A percentile compares a stretch with the other conserved stretches of the same genome.
Conservation (phyloP, 64 coral and sea anemone genomes). For the Montipora cactus region DNA sequence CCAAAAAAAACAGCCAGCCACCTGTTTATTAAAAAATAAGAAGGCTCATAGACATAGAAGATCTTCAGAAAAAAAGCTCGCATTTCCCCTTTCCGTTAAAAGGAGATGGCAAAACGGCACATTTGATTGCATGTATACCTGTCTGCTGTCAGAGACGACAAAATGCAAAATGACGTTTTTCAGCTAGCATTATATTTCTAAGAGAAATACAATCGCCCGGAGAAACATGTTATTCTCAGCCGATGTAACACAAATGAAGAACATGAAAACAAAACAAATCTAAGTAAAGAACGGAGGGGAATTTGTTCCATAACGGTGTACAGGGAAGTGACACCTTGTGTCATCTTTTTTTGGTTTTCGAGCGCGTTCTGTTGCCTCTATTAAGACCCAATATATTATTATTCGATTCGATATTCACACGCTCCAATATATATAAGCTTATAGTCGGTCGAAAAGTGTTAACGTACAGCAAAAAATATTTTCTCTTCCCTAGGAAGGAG, state of each 20-base stretch:
- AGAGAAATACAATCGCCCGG: too few relatives aligned
- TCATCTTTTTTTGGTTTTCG: too few relatives aligned
- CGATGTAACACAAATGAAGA: too few relatives aligned
- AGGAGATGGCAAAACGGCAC: background rate
- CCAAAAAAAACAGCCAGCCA: background rate
- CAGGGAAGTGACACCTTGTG: background rate
- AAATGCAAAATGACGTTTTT: background rate
- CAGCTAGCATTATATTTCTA: too few relatives aligned
- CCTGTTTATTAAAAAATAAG: conserved; percentile 34
- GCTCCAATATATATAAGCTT: conserved; percentile 8
- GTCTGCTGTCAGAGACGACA: too few relatives aligned
- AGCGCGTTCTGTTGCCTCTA: background rate
- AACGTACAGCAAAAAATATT: too few relatives aligned
- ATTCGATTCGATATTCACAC: conserved; percentile 52
- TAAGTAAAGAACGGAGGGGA: conserved; percentile 17
- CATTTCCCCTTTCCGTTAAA: background rate
- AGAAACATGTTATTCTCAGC: too few relatives aligned
- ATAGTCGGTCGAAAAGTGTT: too few relatives aligned
- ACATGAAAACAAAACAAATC: background rate
- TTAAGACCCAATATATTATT: background rate
- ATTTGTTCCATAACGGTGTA: background rate
- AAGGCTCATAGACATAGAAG: background rate
- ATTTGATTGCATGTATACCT: too few relatives aligned
- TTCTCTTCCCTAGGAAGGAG: too few relatives aligned
- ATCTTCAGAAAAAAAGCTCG: background rate